Base-by-base conservation (phyloP, 2,888 invertebrate species). In the Phalera bucephala region DNA sequence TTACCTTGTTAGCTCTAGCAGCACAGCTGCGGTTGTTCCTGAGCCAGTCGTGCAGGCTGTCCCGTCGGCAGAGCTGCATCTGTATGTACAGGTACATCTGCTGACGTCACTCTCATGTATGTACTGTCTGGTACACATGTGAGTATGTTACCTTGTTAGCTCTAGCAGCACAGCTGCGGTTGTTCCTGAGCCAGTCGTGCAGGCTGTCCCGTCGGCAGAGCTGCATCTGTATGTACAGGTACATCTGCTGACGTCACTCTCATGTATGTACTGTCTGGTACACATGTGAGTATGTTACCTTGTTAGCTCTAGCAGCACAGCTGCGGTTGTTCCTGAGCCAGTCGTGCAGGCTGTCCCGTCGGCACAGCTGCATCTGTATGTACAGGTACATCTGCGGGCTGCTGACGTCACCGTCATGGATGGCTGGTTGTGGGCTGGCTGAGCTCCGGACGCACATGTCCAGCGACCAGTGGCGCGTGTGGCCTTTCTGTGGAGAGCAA, bases 351-450 rank as follows among this genome's bases (percentile, higher is more conserved):
- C 96, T 98, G 64, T 96, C 94, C 63, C 94, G 93, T 34, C 93
- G 93, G 66, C 99, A 99, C 45, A 99, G 85, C 81, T 99, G 98
- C 99, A 99, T 99, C 88, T 99, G 99, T 74, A 99, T 99, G 75
- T 97, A 99, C 9, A 99, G 91, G 54, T 67, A 75, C 64, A 69
- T 66, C 46, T 62, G 64, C 0, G 42, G 40, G 3, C 14, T 9
- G 3, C 15, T 14, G n/a, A 6, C 9, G 3, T 3, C 2, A 3
- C 2, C 10, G 5, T 2, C 7, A 9, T 25, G 13, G 1, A 3
- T 9, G 2, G 23, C 31, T 2, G 22, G 17, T 11, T 28, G 35
- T 7, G 40, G 41, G 38, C 37, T 48, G 29, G 73, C 76, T 33
- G 64, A 64, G 58, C 72, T 56, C 9, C 31, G 43, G 32, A 65